Evolutionary conservation across 2,888 invertebrate genomes (phyloP).

Genomic region (Schizotus pectinicornis): DNA sequence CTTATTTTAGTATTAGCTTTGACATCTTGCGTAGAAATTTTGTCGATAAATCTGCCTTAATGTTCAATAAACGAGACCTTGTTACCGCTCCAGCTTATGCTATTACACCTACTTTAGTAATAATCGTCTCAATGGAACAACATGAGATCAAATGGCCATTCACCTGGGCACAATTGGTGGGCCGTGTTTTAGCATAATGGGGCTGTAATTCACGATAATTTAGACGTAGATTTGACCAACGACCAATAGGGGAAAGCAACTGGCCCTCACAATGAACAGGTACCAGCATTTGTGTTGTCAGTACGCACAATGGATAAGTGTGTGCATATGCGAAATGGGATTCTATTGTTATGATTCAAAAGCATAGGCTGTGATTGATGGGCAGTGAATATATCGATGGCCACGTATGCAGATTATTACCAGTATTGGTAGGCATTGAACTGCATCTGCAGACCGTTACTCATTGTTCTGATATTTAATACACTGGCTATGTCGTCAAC

Average conservation of each 20-base stretch:
- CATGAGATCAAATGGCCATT: not conserved
- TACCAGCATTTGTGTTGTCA: constrained; percentile 30
- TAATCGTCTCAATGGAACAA: too few species aligned
- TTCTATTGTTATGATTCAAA: constrained; percentile 31
- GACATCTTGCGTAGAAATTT: too few species aligned
- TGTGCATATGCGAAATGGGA: constrained; percentile 33
- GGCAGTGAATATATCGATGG: constrained; percentile 16
- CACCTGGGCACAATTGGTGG: constrained; percentile 6
- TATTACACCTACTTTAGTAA: too few species aligned
- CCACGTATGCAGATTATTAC: constrained; percentile 13
- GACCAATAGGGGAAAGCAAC: constrained; percentile 18
- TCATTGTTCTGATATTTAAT: too few species aligned
- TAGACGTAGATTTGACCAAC: constrained; percentile 25
- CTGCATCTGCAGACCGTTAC: not conserved
- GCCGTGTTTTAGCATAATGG: constrained; percentile 29
- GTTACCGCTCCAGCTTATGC: too few species aligned
- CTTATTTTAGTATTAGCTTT: too few species aligned
- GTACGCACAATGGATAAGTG: constrained; percentile 25
- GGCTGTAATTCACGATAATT: constrained; percentile 29
- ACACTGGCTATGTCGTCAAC: too few species aligned
- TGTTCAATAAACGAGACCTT: too few species aligned
- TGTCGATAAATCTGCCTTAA: too few species aligned
- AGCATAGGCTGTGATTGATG: constrained; percentile 29
- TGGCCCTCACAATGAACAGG: constrained; percentile 21
- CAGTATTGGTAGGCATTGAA: not conserved